These are phyloP conservation scores for Endomychus coccineus DNA, from an alignment of 2,888 invertebrate genomes.

Conservation along the genomic window DNA sequence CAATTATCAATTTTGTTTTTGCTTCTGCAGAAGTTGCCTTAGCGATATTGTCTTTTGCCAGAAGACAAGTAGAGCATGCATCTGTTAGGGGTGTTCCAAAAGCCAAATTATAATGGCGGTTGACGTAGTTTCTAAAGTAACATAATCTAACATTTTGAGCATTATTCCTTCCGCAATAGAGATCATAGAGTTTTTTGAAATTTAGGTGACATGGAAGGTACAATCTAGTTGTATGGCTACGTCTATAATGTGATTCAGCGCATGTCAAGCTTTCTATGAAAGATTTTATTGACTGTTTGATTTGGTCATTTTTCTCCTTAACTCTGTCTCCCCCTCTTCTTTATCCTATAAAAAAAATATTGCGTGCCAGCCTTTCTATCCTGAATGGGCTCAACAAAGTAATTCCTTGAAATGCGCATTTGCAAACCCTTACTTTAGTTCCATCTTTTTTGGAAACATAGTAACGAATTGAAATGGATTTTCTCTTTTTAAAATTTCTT, in stretches of 20 bases:
- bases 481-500: conserved; percentile 9
- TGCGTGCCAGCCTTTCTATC: conserved; percentile 8
- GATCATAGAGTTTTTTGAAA: conserved; percentile 3
- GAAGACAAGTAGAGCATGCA: too few relatives aligned
- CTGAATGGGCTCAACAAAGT: conserved; percentile 8
- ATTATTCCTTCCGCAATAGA: conserved; percentile 5
- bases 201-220: conserved; percentile 8
- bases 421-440: conserved; percentile 8
- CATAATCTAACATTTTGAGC: conserved; percentile 1
- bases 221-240: conserved; percentile 8
- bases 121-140: too few relatives aligned
- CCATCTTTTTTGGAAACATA: conserved; percentile 8
- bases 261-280: conserved; percentile 8
- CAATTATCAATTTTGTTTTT: too few relatives aligned
- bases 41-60: too few relatives aligned
- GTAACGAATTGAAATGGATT: conserved; percentile 8
- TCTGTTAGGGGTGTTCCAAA: too few relatives aligned
- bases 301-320: conserved; percentile 5
- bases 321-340: conserved; percentile 6
- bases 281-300: conserved; percentile 7
- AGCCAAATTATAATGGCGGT: too few relatives aligned
- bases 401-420: conserved; percentile 8
- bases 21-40: too few relatives aligned
- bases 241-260: conserved; percentile 7
- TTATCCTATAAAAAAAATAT: conserved; percentile 4